Evolutionary conservation across 2,888 invertebrate genomes (phyloP).

Genomic region (Drosophila nigricruria): DNA sequence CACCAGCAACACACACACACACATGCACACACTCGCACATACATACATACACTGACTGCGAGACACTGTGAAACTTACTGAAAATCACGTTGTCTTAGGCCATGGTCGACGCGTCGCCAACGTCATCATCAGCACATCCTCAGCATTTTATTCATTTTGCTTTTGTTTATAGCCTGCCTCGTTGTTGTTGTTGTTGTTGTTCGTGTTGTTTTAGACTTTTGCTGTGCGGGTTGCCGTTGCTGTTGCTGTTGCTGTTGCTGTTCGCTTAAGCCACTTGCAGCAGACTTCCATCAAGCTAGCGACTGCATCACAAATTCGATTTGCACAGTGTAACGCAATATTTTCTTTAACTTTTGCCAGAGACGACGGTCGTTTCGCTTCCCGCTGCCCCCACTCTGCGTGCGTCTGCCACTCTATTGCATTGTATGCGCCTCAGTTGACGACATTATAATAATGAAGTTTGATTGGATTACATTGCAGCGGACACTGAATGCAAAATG

Average conservation of each 20-base stretch:
- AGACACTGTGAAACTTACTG: slow-evolving; percentile 64
- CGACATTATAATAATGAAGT: slow-evolving; percentile 76
- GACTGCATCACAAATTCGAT: slow-evolving; percentile 73
- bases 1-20: slow-evolving; percentile 61
- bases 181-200: slow-evolving; percentile 17
- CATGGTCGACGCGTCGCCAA: slow-evolving; percentile 69
- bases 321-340: slow-evolving; percentile 72
- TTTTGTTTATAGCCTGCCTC: slow-evolving; percentile 69
- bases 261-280: slow-evolving; percentile 48
- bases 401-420: slow-evolving; percentile 28
- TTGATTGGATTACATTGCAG: slow-evolving; percentile 78
- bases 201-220: slow-evolving; percentile 20
- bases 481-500: slow-evolving; percentile 75
- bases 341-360: slow-evolving; percentile 66
- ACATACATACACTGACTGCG: slow-evolving; percentile 11
- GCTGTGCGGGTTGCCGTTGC: not conserved
- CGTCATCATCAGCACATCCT: slow-evolving; percentile 67
- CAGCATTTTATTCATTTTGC: slow-evolving; percentile 69
- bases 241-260: not conserved
- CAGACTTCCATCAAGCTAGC: slow-evolving; percentile 36
- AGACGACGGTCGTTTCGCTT: slow-evolving; percentile 9
- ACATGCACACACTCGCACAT: slow-evolving; percentile 18
- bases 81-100: slow-evolving; percentile 82
- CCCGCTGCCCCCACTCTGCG: not conserved
- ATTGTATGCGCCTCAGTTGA: slow-evolving; percentile 72